Conservation (phyloP, 1,140 invertebrate genomes). For the Trichogramma pretiosum region DNA sequence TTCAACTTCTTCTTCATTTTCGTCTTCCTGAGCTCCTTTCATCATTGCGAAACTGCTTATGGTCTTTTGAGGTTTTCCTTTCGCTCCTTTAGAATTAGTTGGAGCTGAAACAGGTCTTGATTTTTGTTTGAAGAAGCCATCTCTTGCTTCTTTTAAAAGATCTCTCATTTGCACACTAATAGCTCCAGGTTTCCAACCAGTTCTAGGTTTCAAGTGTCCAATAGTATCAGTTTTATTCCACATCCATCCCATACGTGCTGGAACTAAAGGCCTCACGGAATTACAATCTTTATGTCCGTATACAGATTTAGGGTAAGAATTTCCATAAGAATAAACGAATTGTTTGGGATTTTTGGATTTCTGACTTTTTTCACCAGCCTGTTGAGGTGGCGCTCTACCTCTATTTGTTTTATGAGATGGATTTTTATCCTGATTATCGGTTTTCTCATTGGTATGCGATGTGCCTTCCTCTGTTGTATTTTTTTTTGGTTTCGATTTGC, state of each 20-base stretch:
- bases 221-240: slow-evolving; percentile 26
- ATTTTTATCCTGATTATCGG: slow-evolving; percentile 5
- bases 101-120: slow-evolving; percentile 18
- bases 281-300: slow-evolving; percentile 29
- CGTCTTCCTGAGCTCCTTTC: slow-evolving; percentile 13
- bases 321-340: slow-evolving; percentile 26
- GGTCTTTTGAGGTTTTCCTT: slow-evolving; percentile 18
- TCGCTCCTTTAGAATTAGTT: slow-evolving; percentile 12
- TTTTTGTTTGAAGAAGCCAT: slow-evolving; percentile 14
- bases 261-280: slow-evolving; percentile 20
- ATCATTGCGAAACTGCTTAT: slow-evolving; percentile 20
- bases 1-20: slow-evolving; percentile 22
- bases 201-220: slow-evolving; percentile 27
- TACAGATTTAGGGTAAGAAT: slow-evolving; percentile 24
- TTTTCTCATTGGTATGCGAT: not conserved
- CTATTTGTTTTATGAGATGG: not conserved
- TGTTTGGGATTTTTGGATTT: slow-evolving; percentile 6
- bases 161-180: slow-evolving; percentile 28
- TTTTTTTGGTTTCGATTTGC: slow-evolving; percentile 28
- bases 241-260: slow-evolving; percentile 34
- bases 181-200: slow-evolving; percentile 39
- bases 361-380: not conserved
- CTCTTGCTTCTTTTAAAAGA: slow-evolving; percentile 30
- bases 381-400: slow-evolving; percentile 8
- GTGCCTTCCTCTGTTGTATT: not conserved